phyloP scores from a whole-genome alignment of 30 jellyfish, hydroid and myxozoan species.

The Pseudorhiza aurosa region DNA sequence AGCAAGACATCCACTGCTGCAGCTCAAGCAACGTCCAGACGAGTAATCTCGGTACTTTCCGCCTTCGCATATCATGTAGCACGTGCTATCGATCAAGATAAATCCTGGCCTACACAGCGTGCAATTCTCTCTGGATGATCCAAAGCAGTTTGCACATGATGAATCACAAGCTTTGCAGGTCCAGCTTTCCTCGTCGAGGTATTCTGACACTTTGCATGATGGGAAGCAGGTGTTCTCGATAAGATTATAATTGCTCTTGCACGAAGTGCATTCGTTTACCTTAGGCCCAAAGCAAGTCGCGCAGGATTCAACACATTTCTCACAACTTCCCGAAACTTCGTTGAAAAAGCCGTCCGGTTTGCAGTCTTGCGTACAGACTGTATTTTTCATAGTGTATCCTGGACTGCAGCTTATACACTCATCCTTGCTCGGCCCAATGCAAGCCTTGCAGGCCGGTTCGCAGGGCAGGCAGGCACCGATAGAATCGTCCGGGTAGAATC shows the following conservation, averaged over 20 bases:
- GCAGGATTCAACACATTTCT: conserved; percentile 66
- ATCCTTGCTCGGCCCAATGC: conserved; percentile 66
- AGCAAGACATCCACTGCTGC: conserved; percentile 69
- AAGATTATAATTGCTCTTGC: conserved; percentile 39
- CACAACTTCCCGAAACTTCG: conserved; percentile 56
- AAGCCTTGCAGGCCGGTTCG: conserved; percentile 58
- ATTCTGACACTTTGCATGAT: conserved; percentile 44
- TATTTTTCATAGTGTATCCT: conserved; percentile 11
- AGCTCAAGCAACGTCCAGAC: conserved; percentile 67
- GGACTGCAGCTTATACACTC: conserved; percentile 70
- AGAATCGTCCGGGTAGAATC: conserved; percentile 33
- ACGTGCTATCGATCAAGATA: conserved; percentile 61
- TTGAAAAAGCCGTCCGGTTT: conserved; percentile 29
- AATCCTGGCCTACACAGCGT: conserved; percentile 70
- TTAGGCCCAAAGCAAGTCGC: conserved; percentile 72
- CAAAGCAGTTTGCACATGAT: conserved; percentile 90
- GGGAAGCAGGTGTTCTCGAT: conserved; percentile 57
- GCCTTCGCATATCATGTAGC: conserved; percentile 52
- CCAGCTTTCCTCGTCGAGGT: conserved; percentile 37
- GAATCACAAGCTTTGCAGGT: conserved; percentile 76
- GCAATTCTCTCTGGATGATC: conserved; percentile 77
- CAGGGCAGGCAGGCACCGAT: conserved; percentile 64
- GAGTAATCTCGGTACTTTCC: conserved; percentile 59
- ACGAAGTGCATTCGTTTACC: conserved; percentile 75
- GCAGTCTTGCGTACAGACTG: conserved; percentile 55